Evolutionary conservation across 2,113 vertebrate species (phyloP), one percentile per base, ranked within the genome.

Genomic region (Cettia cetti): DNA sequence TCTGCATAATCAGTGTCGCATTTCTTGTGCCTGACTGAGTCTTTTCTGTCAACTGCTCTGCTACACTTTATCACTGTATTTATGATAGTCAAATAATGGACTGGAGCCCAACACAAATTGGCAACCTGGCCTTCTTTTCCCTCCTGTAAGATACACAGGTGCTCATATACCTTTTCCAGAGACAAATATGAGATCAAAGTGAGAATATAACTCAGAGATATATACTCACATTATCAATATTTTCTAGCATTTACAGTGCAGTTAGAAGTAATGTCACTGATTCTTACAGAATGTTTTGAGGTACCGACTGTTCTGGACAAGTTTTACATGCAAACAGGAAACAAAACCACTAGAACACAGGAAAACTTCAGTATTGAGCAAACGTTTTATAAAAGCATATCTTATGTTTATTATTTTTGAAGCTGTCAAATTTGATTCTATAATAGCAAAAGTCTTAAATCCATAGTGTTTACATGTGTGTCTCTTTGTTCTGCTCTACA

Each of bases 1-100:
- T 31, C 26, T 17, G 35, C 31, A 15, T 31, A 50, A 57, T 49
- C 30, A 10, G 9, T 35, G 31, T 64, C 0, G 0, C 12, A 12
- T 49, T 64, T 71, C 57, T 79, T 0, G 0, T 14, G 24, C n/a
- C 47, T 61, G 68, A 27, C 18, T 33, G n/a, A 60, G 33, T 11
- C 28, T 70, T 42, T 56, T 64, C 42, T 71, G 42, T 64, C 57
- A 56, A 8, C 30, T 49, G 10, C 31, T 71, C 50, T 31, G 26
- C 57, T 49, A 40, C 11, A 22, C 7, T 82, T 92, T 53, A 35
- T 52, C 13, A 39, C 39, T 1, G 1, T 33, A 6, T 60, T 84
- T 76, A 22, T 39, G 64, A 19, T 15, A 68, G 26, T 35, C 10
- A 88, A 70, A 66, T 57, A 4, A 56, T 27, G 31, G 30, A 22